Base-by-base conservation (phyloP, 2,888 invertebrate genomes). In the Fissipunctia ypsillon region DNA sequence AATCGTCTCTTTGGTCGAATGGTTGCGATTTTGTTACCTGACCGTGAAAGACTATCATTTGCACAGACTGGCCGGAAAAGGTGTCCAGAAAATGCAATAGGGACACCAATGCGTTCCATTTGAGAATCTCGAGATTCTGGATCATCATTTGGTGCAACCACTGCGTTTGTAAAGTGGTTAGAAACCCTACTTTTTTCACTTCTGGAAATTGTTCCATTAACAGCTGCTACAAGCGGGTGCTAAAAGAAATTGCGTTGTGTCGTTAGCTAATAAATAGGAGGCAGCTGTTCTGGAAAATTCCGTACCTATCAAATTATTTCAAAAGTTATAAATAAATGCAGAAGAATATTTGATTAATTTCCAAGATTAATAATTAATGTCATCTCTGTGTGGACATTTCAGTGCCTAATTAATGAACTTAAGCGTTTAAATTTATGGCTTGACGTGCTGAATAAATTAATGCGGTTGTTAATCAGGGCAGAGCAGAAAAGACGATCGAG, bases 381-480 rank as follows among this genome's bases (percentile, higher is more conserved):
- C 69, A 71, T 71, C 56, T 83, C 69, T 52, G 68, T 61, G 81
- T 72, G 59, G 71, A 76, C 78, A 80, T 73, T 78, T 71, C 69
- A 64, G 70, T 65, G 66, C 52, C 61, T 81, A 76, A 85, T 84
- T 83, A 84, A 85, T 76, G 71, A 83, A 78, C 59, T 79, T 63
- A 57, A 66, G 67, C 63, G 72, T 85, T 80, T 43, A 67, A 80
- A 83, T 85, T 70, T 75, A 83, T 83, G 70, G 69, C 54, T 69
- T 61, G 72, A 76, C 75, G 70, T 81, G 73, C 54, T 81, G 71
- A 84, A 83, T 85, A 84, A 85, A 83, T 84, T 80, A 85, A 78
- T 73, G 69, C 16, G 59, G 64, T 77, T 63, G 35, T 67, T 76
- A 78, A 85, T 83, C 73, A 78, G 67, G 57, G 48, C 67, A 59